Base-by-base conservation (phyloP, 2,797 vertebrate species). In the Pipistrellus pipistrellus region DNA sequence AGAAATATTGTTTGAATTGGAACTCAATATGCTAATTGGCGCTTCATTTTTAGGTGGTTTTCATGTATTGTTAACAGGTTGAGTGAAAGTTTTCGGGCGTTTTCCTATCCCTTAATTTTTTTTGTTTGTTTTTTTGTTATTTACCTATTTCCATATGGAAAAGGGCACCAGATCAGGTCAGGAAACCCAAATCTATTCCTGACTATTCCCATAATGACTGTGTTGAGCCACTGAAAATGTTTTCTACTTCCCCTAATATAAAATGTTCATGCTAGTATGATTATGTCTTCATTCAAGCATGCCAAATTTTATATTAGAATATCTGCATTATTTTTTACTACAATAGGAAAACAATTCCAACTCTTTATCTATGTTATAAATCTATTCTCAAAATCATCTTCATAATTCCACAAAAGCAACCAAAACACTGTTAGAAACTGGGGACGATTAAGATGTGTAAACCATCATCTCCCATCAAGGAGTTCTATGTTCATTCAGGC, bases 311-410 rank as follows among this genome's bases (percentile, higher is more conserved):
- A 20, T 71, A 71, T 77, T 81, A 93, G 10, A 51, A 62, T 32
- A 84, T 75, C 13, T 66, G 6, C 35, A 48, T 82, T 59, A 72
- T 75, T 88, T 55, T 92, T 91, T 88, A 90, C 35, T 83, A 32
- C 6, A 69, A 90, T 81, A 90, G 35, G 46, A 88, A 81, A 90
- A 66, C 30, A 84, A 84, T 38, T 71, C 18, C n/a, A 94, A 69
- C 30, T 86, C 48, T 96, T 44, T 68, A 41, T 46, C 85, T 64
- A 46, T 48, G 15, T 78, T 64, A 48, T 23, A 85, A 73, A 83
- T 41, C 17, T 78, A 32, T 75, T 78, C 64, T 75, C 64, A 25
- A 73, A 95, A 85, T 38, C 14, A 32, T 20, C 32, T 75, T 91
- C 32, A 68, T 46, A 55, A 51, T 80, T 55, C 13, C 53, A 69